Conservation (phyloP, 2,113 vertebrate genomes). For the Carettochelys insculpta region DNA sequence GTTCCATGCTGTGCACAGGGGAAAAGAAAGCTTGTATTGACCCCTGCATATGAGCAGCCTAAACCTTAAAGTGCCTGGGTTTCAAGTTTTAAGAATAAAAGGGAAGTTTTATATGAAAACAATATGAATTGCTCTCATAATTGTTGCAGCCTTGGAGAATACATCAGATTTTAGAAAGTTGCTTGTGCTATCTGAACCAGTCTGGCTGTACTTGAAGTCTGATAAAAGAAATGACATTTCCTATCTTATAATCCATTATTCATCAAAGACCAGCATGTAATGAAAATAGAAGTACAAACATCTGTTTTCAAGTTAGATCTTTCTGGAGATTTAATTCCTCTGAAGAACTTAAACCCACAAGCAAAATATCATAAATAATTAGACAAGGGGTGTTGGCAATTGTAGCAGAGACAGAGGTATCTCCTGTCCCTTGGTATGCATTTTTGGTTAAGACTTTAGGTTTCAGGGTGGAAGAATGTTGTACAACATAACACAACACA, state of each 20-base stretch:
- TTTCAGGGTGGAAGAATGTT: slow-evolving; percentile 5
- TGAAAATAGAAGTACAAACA: slow-evolving; percentile 48
- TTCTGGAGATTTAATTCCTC: slow-evolving; percentile 35
- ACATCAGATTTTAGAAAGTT: background rate
- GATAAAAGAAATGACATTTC: slow-evolving; percentile 52
- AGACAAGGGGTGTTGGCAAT: slow-evolving; percentile 42
- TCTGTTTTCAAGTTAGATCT: slow-evolving; percentile 43
- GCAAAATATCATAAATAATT: slow-evolving; percentile 45
- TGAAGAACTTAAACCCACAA: slow-evolving; percentile 41
- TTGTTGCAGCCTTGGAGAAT: background rate
- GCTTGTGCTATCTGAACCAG: background rate
- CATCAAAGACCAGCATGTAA: slow-evolving; percentile 18
- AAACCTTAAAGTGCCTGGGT: background rate
- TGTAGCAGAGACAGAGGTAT: background rate
- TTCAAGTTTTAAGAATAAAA: background rate
- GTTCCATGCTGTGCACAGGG: background rate
- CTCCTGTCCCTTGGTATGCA: background rate
- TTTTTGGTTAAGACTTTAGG: background rate
- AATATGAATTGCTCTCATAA: background rate
- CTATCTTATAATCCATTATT: slow-evolving; percentile 52
- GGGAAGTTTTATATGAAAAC: background rate
- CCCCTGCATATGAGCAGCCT: background rate
- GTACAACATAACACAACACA: background rate
- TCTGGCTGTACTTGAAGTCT: background rate
- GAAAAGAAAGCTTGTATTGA: background rate